Conservation (phyloP, 2,797 vertebrate genomes). For the Lutjanus campechanus region DNA sequence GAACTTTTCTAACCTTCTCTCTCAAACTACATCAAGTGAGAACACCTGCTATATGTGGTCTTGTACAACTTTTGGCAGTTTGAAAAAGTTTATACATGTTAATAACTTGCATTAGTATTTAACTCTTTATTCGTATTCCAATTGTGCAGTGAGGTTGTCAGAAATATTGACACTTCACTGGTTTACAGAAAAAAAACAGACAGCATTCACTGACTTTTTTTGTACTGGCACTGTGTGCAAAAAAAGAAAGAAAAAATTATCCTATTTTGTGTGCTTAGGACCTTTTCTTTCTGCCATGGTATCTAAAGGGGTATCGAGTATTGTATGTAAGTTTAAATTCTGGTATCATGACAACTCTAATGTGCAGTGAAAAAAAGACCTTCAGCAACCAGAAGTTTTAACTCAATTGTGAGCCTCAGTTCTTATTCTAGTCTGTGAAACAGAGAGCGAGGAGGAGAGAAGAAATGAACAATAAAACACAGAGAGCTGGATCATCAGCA, state of each 20-base stretch:
- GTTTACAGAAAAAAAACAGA: too few relatives aligned
- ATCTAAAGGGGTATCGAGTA: too few relatives aligned
- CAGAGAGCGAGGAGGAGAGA: background rate
- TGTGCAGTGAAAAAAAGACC: background rate
- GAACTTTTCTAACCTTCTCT: background rate
- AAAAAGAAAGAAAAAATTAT: too few relatives aligned
- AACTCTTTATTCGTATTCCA: background rate
- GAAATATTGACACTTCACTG: too few relatives aligned
- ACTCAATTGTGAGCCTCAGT: background rate
- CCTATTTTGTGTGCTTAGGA: too few relatives aligned
- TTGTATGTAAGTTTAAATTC: too few relatives aligned
- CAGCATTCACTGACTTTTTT: too few relatives aligned
- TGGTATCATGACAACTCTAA: too few relatives aligned
- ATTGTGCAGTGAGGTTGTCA: too few relatives aligned
- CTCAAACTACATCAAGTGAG: background rate
- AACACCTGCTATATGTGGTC: background rate
- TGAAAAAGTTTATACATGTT: background rate
- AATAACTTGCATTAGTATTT: background rate
- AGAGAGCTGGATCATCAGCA: constrained; percentile 1
- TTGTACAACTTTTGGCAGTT: background rate
- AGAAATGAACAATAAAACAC: background rate
- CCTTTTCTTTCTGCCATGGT: too few relatives aligned
- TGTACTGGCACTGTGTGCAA: too few relatives aligned
- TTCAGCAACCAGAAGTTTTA: background rate
- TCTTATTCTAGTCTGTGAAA: too few relatives aligned